A percentile compares a stretch with the other conserved stretches of the same genome.
These are phyloP conservation scores for Sarcophaga variegata DNA, from an alignment of 2,888 invertebrate species.

Conservation along the genomic window DNA sequence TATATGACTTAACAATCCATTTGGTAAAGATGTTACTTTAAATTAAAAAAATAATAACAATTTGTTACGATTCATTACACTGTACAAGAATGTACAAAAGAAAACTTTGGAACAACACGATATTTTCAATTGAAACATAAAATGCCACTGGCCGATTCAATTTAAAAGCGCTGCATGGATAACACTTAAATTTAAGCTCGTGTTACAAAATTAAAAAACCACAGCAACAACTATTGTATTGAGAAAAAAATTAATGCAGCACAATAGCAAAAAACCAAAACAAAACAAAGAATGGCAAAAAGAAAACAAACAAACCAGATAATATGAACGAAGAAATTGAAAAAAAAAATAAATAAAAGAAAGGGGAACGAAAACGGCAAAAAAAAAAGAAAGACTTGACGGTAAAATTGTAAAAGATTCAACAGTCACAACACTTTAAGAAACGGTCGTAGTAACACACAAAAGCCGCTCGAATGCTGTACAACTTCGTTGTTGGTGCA, in stretches of 20 bases:
- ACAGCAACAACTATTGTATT: no score
- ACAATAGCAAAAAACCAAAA: slow-evolving; percentile 36
- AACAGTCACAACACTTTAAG: slow-evolving; percentile 60
- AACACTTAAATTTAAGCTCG: not conserved
- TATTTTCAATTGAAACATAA: slow-evolving; percentile 4
- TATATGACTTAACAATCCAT: no score
- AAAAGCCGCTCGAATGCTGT: slow-evolving; percentile 34
- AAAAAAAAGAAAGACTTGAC: slow-evolving; percentile 49
- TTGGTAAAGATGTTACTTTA: no score
- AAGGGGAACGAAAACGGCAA: not conserved
- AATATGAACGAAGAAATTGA: not conserved
- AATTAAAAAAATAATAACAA: no score
- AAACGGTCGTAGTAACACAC: slow-evolving; percentile 61
- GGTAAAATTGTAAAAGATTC: slow-evolving; percentile 46
- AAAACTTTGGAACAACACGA: no score
- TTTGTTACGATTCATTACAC: no score
- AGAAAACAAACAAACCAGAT: slow-evolving; percentile 11
- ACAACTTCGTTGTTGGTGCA: slow-evolving; percentile 32
- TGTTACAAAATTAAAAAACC: not conserved
- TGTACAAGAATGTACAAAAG: no score
- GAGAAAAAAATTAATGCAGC: not conserved
- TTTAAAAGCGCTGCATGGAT: not conserved
- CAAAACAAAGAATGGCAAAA: slow-evolving; percentile 40
- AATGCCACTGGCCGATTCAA: not conserved
- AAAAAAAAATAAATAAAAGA: slow-evolving; percentile 11